These are phyloP conservation scores for Maniola jurtina DNA, from an alignment of 1,140 invertebrate species.

Conservation along the genomic window DNA sequence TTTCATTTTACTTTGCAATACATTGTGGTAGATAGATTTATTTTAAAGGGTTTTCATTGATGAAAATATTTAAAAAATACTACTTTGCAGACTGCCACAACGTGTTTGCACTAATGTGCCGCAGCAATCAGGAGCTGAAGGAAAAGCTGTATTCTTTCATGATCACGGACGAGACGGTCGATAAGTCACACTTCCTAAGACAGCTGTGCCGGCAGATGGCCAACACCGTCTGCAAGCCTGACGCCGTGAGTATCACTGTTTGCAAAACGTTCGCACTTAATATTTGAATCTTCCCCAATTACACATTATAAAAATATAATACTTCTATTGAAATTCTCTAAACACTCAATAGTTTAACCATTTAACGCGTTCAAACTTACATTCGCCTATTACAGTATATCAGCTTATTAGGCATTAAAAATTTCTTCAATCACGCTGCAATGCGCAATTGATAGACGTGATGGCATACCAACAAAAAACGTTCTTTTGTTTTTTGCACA, in stretches of 20 bases:
- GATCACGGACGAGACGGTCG: conserved; percentile 87
- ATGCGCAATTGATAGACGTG: no score
- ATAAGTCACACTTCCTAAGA: conserved; percentile 89
- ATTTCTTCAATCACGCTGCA: no score
- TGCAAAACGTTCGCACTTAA: neutral
- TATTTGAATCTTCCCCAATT: neutral
- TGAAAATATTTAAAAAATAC: no score
- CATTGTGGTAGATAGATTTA: neutral
- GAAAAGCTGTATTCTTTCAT: conserved; percentile 94
- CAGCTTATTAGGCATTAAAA: no score
- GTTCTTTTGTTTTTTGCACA: no score
- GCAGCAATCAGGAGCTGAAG: conserved; percentile 90
- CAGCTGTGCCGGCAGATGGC: conserved; percentile 92
- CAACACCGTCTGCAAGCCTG: conserved; percentile 90
- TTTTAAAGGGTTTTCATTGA: no score
- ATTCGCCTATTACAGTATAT: no score
- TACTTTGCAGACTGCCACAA: conserved; percentile 87
- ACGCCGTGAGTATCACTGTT: conserved; percentile 82
- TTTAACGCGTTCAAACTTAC: no score
- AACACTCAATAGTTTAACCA: no score
- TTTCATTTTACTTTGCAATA: neutral
- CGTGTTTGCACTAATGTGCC: conserved; percentile 92
- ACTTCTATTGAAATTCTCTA: no score
- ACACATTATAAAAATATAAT: no score
- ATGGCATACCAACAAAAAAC: no score